Evolutionary conservation across 92 coral and sea anemone species (phyloP), one percentile per base, ranked within the genome.

Genomic region (Palythoa grandis): DNA sequence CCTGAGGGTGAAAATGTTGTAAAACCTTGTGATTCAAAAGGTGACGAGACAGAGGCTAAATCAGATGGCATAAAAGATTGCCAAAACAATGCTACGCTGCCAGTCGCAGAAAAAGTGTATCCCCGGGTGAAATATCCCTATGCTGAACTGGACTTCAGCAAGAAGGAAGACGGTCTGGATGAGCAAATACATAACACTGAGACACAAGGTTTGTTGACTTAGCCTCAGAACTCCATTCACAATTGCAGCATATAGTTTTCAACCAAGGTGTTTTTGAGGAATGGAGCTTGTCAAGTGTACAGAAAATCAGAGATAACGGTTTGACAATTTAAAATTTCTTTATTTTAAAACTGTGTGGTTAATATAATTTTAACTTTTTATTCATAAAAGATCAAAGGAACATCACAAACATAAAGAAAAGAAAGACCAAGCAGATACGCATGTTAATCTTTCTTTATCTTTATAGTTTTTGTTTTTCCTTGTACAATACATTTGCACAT

Each of bases 91-190:
- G 72, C 40, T 47, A 43, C 8, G 23, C 58, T 16, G 24, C 23
- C 22, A 47, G 17, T n/a, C 23, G 23, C 85, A n/a, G 48, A 80
- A 67, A 50, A 14, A 22, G 56, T 43, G 8, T 47, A 20, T 24
- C 74, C 63, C 15, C 60, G 52, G 43, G 85, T 80, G 12, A 80
- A 80, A 66, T 80, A 80, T 25, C 85, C 85, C 7, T 80, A 80
- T 37, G 53, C 53, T 12, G 85, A 80, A 70, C 85, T 80, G 12
- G 85, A 80, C 20, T 80, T 80, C n/a, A 66, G 85, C 70, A 69
- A 47, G 19, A 80, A 47, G 47, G 85, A 79, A 1, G 40, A 76
- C 8, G 74, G 66, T 6, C 39, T 24, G 43, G 40, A 25, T 25
- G 47, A 29, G 16, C 39, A 69, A 25, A 69, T 29, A 15, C 74